A percentile compares a stretch with the other conserved stretches of the same genome.
Conservation (phyloP, 2,113 vertebrate species). For the Seriola dumerili region DNA sequence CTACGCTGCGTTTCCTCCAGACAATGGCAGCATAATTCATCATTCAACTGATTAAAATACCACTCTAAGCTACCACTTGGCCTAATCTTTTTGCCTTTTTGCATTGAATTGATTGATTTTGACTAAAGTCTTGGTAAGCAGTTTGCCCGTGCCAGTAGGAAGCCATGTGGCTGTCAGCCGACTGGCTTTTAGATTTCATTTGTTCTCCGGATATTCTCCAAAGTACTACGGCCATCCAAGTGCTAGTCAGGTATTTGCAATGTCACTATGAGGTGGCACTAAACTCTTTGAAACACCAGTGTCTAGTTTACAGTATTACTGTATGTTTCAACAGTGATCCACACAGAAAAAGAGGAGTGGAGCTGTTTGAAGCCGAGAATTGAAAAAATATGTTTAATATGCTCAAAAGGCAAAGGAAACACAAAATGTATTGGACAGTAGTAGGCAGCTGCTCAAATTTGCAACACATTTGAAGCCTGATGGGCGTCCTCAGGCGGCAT, state of each 20-base stretch:
- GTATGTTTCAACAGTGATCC: background rate
- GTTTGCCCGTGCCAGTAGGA: background rate
- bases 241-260: background rate
- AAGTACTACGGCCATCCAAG: background rate
- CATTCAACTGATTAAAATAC: constrained; percentile 6
- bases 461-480: background rate
- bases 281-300: background rate
- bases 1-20: background rate
- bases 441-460: background rate
- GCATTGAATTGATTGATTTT: constrained; percentile 1
- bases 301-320: background rate
- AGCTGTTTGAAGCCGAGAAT: background rate
- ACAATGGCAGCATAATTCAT: background rate
- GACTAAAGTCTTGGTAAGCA: background rate
- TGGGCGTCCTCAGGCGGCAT: background rate
- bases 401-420: background rate
- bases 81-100: background rate
- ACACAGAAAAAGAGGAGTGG: background rate
- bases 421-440: background rate
- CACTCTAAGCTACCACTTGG: background rate
- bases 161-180: background rate
- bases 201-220: background rate
- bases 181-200: background rate
- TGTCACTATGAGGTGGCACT: background rate
- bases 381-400: background rate